Percentiles rank a stretch among this genome's conserved stretches.
Conservation (phyloP, 53 echinoderm and acorn worm genomes). For the Paracentrotus lividus region DNA sequence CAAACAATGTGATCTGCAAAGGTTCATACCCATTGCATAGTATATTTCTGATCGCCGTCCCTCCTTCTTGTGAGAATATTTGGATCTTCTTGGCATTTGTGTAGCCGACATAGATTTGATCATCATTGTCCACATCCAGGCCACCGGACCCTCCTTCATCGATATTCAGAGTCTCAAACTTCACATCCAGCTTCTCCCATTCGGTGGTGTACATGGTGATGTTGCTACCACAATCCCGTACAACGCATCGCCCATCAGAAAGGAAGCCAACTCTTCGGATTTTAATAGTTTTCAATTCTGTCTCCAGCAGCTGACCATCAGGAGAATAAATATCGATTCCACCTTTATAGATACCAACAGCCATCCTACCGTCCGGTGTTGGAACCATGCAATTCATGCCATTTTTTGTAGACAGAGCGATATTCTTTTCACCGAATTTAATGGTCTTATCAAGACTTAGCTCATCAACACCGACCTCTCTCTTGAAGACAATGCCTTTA, state of each 20-base stretch:
- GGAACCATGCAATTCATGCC: neutral
- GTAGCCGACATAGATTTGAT: no score
- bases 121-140: no score
- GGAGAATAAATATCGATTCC: neutral
- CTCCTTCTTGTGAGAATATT: neutral
- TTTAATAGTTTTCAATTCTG: no score
- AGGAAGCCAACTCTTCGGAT: no score
- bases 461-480: neutral
- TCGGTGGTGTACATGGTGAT: neutral
- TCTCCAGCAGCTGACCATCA: conserved; percentile 30
- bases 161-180: neutral
- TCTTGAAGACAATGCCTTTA: neutral
- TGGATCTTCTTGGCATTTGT: no score
- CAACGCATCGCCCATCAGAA: no score
- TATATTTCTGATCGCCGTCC: no score
- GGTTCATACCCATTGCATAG: no score
- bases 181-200: neutral
- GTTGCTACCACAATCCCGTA: neutral
- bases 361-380: neutral
- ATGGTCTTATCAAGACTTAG: neutral
- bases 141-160: neutral
- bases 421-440: neutral
- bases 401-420: neutral
- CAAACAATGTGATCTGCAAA: neutral
- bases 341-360: no score